Base-by-base conservation (phyloP, 2,888 invertebrate genomes). In the Drosophila paramelanica region DNA sequence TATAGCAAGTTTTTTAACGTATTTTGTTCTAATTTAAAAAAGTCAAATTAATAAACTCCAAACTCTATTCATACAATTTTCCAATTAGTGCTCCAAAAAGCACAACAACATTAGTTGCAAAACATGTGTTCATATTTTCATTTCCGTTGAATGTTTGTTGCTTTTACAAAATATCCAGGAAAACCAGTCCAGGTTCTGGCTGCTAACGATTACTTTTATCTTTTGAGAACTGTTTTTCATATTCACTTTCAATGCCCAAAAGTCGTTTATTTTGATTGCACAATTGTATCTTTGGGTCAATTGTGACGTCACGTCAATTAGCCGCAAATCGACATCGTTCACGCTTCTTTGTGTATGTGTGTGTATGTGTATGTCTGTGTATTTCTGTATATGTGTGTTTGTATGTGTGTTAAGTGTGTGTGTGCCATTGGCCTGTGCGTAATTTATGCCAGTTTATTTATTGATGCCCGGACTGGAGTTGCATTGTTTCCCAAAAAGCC, bases 371-470 rank as follows among this genome's bases (percentile, higher is more conserved):
- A 17, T 17, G 17, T 17, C 17, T 17, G 17, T 17, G 17, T 17
- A 17, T 17, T 17, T 17, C 17, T 17, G 17, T 17, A 17, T 17
- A 17, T 17, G 17, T n/a, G n/a, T n/a, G n/a, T n/a, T n/a, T n/a
- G n/a, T n/a, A n/a, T 55, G 49, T 50, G 36, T 78, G 36, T 27
- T 31, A 10, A 10, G 45, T 51, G 23, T 55, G 33, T 53, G 51
- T 66, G 36, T 67, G 69, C 42, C 61, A 76, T 77, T 81, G 78
- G 81, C 36, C 70, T 75, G 81, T 81, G 84, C 85, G 83, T 83
- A 83, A 88, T 83, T 83, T 88, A 83, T 83, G 83, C 83, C 75
- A 83, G 81, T 87, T 84, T 83, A 87, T 83, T 87, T 83, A 83
- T 83, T 83, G 87, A 87, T 88, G 75, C 79, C 84, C 70, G 64